Conservation (phyloP, 2,797 vertebrate species). For the Telmatherina bonti region DNA sequence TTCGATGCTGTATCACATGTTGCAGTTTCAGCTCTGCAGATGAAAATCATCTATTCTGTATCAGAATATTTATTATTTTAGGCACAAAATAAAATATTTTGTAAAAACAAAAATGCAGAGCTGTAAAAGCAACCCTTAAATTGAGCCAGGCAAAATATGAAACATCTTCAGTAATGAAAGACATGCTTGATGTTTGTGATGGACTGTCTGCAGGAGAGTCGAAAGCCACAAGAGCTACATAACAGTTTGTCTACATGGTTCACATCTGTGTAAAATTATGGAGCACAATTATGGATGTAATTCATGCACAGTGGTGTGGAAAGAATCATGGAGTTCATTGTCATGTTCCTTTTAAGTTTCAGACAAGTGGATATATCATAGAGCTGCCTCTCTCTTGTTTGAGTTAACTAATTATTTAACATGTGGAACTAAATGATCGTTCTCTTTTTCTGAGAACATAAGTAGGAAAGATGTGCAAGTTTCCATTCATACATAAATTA, state of each 20-base stretch:
- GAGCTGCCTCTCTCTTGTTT: not conserved
- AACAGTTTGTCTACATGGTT: constrained; percentile 45
- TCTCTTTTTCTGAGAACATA: not conserved
- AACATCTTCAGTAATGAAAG: constrained; percentile 28
- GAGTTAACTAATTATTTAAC: constrained; percentile 5
- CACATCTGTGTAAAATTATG: constrained; percentile 65
- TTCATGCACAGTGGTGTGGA: constrained; percentile 45
- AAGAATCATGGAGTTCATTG: constrained; percentile 20
- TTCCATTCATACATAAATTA: not conserved
- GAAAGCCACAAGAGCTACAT: constrained; percentile 41
- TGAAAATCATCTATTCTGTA: constrained; percentile 11
- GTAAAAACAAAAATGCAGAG: constrained; percentile 2
- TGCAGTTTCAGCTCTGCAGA: constrained; percentile 1
- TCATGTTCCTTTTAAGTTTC: constrained; percentile 18
- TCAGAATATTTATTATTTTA: constrained; percentile 35
- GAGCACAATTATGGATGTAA: constrained; percentile 41
- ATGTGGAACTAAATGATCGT: not conserved
- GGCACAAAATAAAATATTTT: constrained; percentile 26
- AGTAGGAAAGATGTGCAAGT: not conserved
- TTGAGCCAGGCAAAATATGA: constrained; percentile 19
- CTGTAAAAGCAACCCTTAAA: constrained; percentile 20
- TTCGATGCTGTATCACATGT: constrained; percentile 31
- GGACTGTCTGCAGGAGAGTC: constrained; percentile 26
- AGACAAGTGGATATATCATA: constrained; percentile 5
- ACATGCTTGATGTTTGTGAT: constrained; percentile 48